Evolutionary conservation across 2,797 vertebrate genomes (phyloP), one percentile per base, ranked within the genome.

Genomic region (Rhabdophis nuchalis): DNA sequence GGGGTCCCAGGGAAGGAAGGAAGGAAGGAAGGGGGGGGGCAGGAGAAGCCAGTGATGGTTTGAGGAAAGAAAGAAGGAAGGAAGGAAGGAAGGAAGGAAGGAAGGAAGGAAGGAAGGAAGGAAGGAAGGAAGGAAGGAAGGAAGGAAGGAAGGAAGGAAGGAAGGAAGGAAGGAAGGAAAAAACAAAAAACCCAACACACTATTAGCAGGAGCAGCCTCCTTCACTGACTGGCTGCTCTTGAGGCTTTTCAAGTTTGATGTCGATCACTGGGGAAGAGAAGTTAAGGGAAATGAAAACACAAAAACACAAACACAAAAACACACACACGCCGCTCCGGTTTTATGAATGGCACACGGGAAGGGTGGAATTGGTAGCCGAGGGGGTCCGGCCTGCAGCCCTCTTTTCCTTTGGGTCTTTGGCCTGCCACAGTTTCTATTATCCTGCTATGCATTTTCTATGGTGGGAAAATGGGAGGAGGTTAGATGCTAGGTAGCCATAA

Each of bases 201-300:
- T 94, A 98, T 99, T 99, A 99, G 97, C 99, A 99, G 95, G 99
- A 98, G 94, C 99, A 99, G 95, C 98, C 98, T 94, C 99, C 98
- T 97, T 99, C 99, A 52, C 96, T 99, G 98, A 98, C 98, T 11
- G 98, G 98, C 94, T 98, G 98, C 97, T 99, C 99, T 92, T 98
- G 98, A 93, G 98, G 98, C 96, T 99, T 99, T 98, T 99, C 98
- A 97, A 99, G 98, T 97, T 99, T 99, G 96, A 99, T 99, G 97
- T 99, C 99, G 46, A 99, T 99, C 99, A 99, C 99, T 99, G 98
- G 96, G 98, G 95, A 5, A 13, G 29, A 95, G 82, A 56, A 64
- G 98, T 99, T 98, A 99, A 98, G 97, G 98, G 96, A 94, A 93
- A 96, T 0, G 4, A 52, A 6, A 13, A 16, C 4, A 0, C 56